phyloP scores from a whole-genome alignment of 1,140 invertebrate species.

The Drosophila hydei region DNA sequence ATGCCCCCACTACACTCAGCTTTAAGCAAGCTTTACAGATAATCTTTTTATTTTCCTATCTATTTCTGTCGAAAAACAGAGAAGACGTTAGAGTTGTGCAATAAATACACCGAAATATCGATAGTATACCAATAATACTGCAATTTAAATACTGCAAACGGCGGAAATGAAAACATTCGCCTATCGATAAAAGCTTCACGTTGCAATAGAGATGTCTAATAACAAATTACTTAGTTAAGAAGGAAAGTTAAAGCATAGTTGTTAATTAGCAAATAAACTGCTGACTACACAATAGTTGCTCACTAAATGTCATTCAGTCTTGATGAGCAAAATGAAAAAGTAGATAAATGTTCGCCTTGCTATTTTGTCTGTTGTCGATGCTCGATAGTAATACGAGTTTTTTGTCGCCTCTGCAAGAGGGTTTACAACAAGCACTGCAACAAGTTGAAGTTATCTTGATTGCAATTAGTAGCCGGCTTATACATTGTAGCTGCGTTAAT shows the following conservation, averaged over 20 bases:
- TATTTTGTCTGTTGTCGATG: conserved; percentile 4
- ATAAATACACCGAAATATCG: background rate
- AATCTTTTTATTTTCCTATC: too few relatives aligned
- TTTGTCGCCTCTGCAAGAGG: conserved; percentile 17
- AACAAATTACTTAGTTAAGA: background rate
- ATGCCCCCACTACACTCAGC: too few relatives aligned
- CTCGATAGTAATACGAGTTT: background rate
- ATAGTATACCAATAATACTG: background rate
- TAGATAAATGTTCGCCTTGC: background rate
- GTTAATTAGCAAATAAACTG: background rate
- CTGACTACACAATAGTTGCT: conserved; percentile 1
- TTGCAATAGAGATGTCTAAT: too few relatives aligned
- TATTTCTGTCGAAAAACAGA: background rate
- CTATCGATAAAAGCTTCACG: too few relatives aligned
- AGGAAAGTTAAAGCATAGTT: background rate
- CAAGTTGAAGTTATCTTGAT: conserved; percentile 76
- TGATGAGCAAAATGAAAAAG: conserved; percentile 20
- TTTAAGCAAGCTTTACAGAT: too few relatives aligned
- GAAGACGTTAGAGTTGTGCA: background rate
- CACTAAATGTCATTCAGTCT: conserved; percentile 31
- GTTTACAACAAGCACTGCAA: conserved; percentile 39
- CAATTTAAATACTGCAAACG: too few relatives aligned
- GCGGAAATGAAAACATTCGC: too few relatives aligned
- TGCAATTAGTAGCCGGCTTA: conserved; percentile 72
- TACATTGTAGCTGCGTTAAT: conserved; percentile 72